phyloP scores from a whole-genome alignment of 1,140 invertebrate species.

The Aphaenogaster floridana region DNA sequence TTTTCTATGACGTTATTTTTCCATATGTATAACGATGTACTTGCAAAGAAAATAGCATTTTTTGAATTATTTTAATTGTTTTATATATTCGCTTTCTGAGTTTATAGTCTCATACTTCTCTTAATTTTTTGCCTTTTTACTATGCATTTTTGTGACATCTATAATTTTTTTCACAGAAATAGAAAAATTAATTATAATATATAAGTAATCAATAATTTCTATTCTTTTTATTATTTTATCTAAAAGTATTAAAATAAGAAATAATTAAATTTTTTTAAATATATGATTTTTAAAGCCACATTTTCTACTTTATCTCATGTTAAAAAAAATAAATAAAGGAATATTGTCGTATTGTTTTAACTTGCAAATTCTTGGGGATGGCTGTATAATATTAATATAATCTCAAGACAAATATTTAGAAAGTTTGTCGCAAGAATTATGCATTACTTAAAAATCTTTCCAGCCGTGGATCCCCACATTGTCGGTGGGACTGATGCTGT shows the following conservation, averaged over 20 bases:
- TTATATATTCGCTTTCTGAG: not conserved
- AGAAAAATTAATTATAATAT: not conserved
- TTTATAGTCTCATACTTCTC: not conserved
- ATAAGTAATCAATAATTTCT: not conserved
- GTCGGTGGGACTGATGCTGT: conserved; percentile 77
- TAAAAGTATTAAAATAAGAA: not conserved
- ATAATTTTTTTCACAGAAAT: not conserved
- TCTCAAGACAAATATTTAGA: not conserved
- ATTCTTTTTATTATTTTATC: not conserved
- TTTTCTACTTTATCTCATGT: not conserved
- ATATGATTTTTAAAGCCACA: not conserved
- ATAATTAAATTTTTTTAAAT: not conserved
- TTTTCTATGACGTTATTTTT: not conserved
- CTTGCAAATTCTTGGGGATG: not conserved
- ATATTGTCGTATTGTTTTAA: not conserved
- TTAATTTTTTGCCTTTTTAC: not conserved
- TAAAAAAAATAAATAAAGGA: not conserved
- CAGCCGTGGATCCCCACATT: conserved; percentile 49
- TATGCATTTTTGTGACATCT: not conserved
- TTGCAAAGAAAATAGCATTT: not conserved
- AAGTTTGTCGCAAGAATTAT: not conserved
- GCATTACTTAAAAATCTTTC: not conserved
- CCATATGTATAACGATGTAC: not conserved
- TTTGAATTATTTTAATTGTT: not conserved
- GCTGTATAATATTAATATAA: not conserved